These are phyloP conservation scores for Pachycephala philippinensis DNA, from an alignment of 2,113 vertebrate species.

Conservation along the genomic window DNA sequence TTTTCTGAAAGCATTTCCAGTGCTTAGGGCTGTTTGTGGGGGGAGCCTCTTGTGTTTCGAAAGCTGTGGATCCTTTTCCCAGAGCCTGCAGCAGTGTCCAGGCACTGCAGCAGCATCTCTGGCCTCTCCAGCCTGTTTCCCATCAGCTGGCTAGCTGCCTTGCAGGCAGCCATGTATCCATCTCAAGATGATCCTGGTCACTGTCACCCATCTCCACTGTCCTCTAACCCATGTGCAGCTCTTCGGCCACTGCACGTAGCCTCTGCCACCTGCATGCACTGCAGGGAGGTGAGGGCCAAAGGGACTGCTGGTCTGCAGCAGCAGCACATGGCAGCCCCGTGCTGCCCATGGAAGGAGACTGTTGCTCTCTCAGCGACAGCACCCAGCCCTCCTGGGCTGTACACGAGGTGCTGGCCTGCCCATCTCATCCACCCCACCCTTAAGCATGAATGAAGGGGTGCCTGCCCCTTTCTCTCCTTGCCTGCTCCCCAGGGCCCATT, in stretches of 20 bases:
- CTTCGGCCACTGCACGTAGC: fast-evolving
- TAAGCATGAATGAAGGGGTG: fast-evolving
- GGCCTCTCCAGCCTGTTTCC: neutral
- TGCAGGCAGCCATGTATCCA: neutral
- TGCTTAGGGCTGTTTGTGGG: neutral
- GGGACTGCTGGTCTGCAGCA: neutral
- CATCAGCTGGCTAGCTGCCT: neutral
- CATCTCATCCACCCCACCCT: neutral
- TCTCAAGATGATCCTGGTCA: neutral
- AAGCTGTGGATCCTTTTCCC: neutral
- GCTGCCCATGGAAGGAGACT: neutral
- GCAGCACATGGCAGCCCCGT: neutral
- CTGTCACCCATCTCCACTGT: neutral
- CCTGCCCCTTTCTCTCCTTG: neutral
- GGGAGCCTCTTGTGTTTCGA: neutral
- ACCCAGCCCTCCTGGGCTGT: neutral
- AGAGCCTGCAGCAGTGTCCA: neutral
- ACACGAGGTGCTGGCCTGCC: fast-evolving
- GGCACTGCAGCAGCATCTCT: neutral
- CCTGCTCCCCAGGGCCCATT: neutral
- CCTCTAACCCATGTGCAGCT: neutral
- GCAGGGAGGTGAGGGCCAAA: neutral
- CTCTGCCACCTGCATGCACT: neutral
- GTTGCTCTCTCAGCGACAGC: fast-evolving
- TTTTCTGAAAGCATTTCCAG: conserved; percentile 3